Conservation (phyloP, 2,113 vertebrate genomes). For the Myrmecobius fasciatus region DNA sequence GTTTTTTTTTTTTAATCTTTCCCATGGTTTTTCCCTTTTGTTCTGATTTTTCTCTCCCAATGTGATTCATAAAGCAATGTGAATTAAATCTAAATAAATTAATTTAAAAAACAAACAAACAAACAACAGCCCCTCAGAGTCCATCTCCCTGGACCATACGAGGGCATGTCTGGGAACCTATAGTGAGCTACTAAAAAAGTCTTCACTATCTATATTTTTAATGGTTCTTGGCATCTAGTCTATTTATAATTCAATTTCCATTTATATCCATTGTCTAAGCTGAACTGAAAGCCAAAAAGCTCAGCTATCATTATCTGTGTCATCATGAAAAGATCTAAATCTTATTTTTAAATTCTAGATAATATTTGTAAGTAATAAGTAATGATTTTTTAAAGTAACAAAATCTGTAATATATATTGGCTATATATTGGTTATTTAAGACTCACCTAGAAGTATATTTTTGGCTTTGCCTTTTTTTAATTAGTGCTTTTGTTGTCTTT, state of each 20-base stretch:
- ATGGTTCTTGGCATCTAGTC: background rate
- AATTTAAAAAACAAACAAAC: background rate
- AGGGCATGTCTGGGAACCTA: background rate
- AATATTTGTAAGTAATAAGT: background rate
- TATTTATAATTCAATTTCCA: background rate
- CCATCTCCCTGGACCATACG: background rate
- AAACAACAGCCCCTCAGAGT: too few species aligned
- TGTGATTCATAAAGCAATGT: too few species aligned
- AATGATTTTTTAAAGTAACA: background rate
- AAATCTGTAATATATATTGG: background rate
- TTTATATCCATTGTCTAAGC: constrained; percentile 26
- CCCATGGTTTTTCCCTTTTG: too few species aligned
- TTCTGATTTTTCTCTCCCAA: too few species aligned
- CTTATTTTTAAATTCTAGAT: background rate
- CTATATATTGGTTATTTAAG: background rate
- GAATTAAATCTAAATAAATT: too few species aligned
- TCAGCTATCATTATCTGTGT: background rate
- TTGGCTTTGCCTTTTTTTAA: background rate
- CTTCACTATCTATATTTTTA: background rate
- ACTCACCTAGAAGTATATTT: background rate
- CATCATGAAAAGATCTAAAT: background rate
- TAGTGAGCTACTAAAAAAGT: background rate
- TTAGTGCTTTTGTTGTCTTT: constrained; percentile 1
- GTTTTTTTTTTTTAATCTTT: too few species aligned
- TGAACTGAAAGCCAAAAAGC: background rate